phyloP scores from a whole-genome alignment of 1,140 invertebrate species.

The Phymorhynchus buccinoides region DNA sequence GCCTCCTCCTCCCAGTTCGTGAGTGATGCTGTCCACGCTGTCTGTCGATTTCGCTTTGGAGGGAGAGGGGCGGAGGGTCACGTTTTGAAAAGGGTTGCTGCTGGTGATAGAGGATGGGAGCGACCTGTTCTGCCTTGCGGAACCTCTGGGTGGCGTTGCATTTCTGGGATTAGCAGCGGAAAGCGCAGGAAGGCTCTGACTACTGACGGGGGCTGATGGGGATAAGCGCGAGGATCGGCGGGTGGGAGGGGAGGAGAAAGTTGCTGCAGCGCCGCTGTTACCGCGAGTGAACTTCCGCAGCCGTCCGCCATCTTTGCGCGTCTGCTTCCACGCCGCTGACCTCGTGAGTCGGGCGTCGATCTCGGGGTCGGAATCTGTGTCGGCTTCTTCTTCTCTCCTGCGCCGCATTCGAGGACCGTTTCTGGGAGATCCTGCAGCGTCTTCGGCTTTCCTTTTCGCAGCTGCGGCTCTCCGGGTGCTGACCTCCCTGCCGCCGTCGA shows the following conservation, averaged over 20 bases:
- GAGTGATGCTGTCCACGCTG: conserved; percentile 34
- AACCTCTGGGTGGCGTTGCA: not conserved
- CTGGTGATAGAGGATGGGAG: not conserved
- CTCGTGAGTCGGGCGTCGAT: not conserved
- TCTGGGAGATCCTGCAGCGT: not conserved
- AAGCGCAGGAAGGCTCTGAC: not conserved
- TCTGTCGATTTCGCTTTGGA: not conserved
- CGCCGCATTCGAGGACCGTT: not conserved
- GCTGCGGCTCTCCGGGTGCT: not conserved
- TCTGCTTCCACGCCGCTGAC: not conserved
- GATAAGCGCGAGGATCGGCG: not conserved
- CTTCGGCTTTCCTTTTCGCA: not conserved
- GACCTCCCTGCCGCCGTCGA: not conserved
- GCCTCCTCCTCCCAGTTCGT: not conserved
- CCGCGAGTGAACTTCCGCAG: conserved; percentile 5
- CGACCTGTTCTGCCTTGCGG: not conserved
- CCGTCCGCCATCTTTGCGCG: conserved; percentile 26
- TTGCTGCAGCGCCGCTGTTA: not conserved
- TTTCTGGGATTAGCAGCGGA: not conserved
- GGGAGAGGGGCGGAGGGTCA: not conserved
- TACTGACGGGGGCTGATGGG: not conserved
- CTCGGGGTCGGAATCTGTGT: not conserved
- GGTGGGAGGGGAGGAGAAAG: not conserved
- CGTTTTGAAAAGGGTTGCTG: conserved; percentile 10
- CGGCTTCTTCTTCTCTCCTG: not conserved